These are phyloP conservation scores for Lucilia sericata DNA, from an alignment of 1,140 invertebrate species.

Conservation along the genomic window DNA sequence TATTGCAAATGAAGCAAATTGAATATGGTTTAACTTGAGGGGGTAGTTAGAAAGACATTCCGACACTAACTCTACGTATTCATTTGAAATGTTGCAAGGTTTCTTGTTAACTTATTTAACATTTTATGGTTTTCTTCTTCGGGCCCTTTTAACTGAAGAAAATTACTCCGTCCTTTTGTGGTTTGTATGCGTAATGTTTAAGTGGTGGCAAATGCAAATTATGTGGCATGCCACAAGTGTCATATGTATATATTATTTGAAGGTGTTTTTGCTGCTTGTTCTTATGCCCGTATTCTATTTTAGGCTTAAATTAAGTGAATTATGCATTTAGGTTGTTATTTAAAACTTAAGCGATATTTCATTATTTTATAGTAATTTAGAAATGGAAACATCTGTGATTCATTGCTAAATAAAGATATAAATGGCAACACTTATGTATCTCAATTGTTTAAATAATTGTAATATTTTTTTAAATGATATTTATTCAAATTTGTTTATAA, in stretches of 20 bases:
- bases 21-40: conserved; percentile 43
- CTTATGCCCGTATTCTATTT: neutral
- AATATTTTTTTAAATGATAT: too few relatives aligned
- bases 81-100: neutral
- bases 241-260: neutral
- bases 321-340: neutral
- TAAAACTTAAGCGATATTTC: neutral
- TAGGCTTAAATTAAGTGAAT: neutral
- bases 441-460: too few relatives aligned
- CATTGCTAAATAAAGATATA: too few relatives aligned
- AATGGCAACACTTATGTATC: too few relatives aligned
- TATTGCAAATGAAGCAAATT: conserved; percentile 47
- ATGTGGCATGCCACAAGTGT: conserved; percentile 41
- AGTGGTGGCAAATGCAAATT: conserved; percentile 42
- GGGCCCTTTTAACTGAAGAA: neutral
- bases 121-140: neutral
- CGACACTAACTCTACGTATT: neutral
- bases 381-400: neutral
- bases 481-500: too few relatives aligned
- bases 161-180: conserved; percentile 1
- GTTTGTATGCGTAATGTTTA: conserved; percentile 33
- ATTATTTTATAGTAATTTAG: neutral
- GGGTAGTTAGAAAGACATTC: neutral
- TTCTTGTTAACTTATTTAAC: neutral
- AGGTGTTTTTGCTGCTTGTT: neutral